A percentile compares a stretch with the other conserved stretches of the same genome.
phyloP scores from a whole-genome alignment of 2,113 vertebrate genomes.

The Catharus bicknelli region DNA sequence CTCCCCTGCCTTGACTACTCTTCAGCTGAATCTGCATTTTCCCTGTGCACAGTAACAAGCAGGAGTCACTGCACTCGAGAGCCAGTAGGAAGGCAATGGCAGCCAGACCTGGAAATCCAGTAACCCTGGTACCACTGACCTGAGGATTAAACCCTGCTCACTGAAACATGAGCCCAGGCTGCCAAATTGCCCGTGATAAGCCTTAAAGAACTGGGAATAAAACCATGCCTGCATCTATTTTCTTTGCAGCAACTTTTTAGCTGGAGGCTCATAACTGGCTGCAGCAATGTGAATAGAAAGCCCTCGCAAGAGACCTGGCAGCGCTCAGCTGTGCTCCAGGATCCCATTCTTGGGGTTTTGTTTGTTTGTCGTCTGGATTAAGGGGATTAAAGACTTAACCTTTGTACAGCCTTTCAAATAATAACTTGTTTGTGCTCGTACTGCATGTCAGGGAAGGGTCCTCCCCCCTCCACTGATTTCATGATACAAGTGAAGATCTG shows the following conservation, averaged over 20 bases:
- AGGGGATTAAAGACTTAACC: slow-evolving; percentile 64
- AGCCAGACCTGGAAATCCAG: not conserved
- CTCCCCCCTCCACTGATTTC: not conserved
- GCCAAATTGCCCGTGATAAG: not conserved
- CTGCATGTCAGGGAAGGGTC: not conserved
- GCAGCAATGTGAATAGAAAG: not conserved
- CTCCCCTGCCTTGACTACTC: not conserved
- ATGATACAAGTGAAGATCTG: not conserved
- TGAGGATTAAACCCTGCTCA: slow-evolving; percentile 9
- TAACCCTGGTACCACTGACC: not conserved
- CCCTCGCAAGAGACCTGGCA: not conserved
- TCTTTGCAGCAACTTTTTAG: not conserved
- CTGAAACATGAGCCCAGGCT: not conserved
- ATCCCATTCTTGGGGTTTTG: slow-evolving; percentile 34
- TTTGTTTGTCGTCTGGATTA: slow-evolving; percentile 58
- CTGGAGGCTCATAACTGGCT: not conserved
- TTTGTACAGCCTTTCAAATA: slow-evolving; percentile 57
- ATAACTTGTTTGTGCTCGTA: not conserved
- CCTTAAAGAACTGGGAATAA: not conserved
- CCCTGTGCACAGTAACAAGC: not conserved
- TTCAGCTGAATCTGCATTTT: not conserved
- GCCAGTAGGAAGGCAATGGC: accelerated
- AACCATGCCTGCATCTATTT: not conserved
- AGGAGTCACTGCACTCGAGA: not conserved
- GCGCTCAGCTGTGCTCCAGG: accelerated